These are phyloP conservation scores for Syngnathoides biaculeatus DNA, from an alignment of 2,113 vertebrate species.

Conservation along the genomic window DNA sequence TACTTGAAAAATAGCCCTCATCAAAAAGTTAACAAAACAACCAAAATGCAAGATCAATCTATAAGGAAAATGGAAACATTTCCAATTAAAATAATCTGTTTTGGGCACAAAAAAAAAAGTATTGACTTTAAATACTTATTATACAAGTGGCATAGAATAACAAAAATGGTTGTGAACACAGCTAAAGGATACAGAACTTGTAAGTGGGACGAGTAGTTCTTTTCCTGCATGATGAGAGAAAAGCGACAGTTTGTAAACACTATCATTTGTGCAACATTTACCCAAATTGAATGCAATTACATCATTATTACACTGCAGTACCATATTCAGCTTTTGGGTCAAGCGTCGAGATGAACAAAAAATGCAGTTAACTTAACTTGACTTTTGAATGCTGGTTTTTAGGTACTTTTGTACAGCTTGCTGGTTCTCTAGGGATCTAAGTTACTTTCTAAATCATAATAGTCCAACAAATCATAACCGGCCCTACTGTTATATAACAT, in stretches of 20 bases:
- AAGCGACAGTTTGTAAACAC: not conserved
- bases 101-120: not conserved
- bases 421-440: too few relatives aligned
- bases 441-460: too few relatives aligned
- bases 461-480: too few relatives aligned
- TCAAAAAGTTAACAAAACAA: too few relatives aligned
- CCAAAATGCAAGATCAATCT: not conserved
- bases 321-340: not conserved
- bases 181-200: conserved; percentile 91
- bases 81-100: not conserved
- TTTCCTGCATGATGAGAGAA: conserved; percentile 73
- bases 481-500: too few relatives aligned
- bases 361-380: not conserved
- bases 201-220: conserved; percentile 87
- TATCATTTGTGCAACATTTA: not conserved
- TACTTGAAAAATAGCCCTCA: too few relatives aligned
- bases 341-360: not conserved
- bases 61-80: not conserved
- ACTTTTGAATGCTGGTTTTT: too few relatives aligned
- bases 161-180: not conserved
- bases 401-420: too few relatives aligned
- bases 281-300: not conserved
- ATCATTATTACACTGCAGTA: not conserved
- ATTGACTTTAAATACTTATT: not conserved
- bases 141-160: not conserved